These are phyloP conservation scores for Hetaerina titia DNA, from an alignment of 2,888 invertebrate species.

Conservation along the genomic window DNA sequence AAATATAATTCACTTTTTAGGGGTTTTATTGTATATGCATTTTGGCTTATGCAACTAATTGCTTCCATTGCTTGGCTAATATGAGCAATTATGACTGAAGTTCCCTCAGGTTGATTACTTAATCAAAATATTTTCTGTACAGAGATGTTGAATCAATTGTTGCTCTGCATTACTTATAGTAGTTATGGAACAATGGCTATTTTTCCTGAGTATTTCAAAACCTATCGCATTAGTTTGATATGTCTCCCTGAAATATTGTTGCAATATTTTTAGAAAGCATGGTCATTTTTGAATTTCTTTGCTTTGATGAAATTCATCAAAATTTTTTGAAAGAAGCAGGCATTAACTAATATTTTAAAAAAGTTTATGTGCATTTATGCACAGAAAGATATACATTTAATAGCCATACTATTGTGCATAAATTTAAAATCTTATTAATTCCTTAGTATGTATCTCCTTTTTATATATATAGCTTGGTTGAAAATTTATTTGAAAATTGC, in stretches of 20 bases:
- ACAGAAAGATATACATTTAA: too few species aligned
- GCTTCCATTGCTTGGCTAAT: background rate
- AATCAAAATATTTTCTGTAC: conserved; percentile 30
- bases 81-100: conserved; percentile 24
- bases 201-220: background rate
- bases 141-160: background rate
- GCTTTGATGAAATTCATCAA: background rate
- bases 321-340: too few species aligned
- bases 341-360: too few species aligned
- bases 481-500: too few species aligned
- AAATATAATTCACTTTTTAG: background rate
- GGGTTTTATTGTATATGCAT: background rate
- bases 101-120: conserved; percentile 51
- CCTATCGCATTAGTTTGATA: background rate
- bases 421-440: too few species aligned
- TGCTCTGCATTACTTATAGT: background rate
- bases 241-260: background rate
- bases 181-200: background rate
- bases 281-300: background rate
- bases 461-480: too few species aligned
- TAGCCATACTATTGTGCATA: too few species aligned
- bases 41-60: background rate
- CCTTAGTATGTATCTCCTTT: too few species aligned
- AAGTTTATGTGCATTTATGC: too few species aligned
- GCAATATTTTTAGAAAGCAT: background rate